Percentiles rank a stretch among this genome's conserved stretches.
phyloP scores from a whole-genome alignment of 92 coral and sea anemone genomes.

The Paramuricea clavata region DNA sequence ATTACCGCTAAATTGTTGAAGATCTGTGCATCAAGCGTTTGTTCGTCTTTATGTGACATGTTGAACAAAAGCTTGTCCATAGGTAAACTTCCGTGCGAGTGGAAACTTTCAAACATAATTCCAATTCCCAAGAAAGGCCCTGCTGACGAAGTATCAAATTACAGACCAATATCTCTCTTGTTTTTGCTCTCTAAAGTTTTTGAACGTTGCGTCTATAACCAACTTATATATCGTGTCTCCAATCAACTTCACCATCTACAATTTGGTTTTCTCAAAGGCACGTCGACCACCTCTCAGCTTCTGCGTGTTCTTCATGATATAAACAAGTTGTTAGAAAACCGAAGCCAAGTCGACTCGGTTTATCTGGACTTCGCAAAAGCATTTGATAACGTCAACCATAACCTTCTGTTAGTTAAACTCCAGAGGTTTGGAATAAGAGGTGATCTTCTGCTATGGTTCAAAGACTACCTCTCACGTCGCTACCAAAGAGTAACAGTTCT shows the following conservation, averaged over 20 bases:
- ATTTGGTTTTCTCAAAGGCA: conserved; percentile 8
- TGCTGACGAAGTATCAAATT: conserved; percentile 13
- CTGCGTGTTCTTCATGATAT: conserved; percentile 1
- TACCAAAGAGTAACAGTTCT: conserved; percentile 19
- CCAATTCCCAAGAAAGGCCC: conserved; percentile 46
- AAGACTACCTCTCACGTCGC: neutral
- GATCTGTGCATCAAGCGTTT: neutral
- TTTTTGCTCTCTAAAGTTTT: conserved; percentile 28
- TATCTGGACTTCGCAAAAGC: conserved; percentile 19
- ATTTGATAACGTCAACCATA: conserved; percentile 1
- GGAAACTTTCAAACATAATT: conserved; percentile 24
- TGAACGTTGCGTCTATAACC: conserved; percentile 32
- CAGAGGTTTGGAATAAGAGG: neutral
- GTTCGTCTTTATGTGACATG: neutral
- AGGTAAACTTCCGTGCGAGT: neutral
- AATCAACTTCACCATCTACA: conserved; percentile 17
- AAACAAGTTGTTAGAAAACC: neutral
- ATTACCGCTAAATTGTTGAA: no score
- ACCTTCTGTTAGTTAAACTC: neutral
- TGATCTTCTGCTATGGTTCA: neutral
- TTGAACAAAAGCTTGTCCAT: conserved; percentile 9
- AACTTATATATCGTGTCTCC: conserved; percentile 44
- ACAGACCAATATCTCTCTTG: conserved; percentile 47
- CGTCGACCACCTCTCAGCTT: conserved; percentile 15
- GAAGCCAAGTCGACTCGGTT: neutral